These are phyloP conservation scores for Orius insidiosus DNA, from an alignment of 1,140 invertebrate species.

Conservation along the genomic window DNA sequence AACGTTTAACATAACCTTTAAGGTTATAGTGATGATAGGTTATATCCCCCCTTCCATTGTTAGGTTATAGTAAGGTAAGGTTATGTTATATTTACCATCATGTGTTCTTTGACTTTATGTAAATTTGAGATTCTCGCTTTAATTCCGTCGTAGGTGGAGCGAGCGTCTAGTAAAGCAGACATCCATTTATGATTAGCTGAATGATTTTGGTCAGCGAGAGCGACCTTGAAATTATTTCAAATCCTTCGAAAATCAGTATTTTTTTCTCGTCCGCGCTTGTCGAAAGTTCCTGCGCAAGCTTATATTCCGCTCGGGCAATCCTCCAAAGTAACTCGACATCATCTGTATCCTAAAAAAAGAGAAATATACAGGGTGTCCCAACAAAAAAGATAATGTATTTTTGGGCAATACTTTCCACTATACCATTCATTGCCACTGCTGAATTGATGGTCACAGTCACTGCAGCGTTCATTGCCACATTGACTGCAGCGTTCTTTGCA, in stretches of 20 bases:
- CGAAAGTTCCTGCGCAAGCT: slow-evolving; percentile 37
- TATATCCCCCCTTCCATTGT: too few relatives aligned
- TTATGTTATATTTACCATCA: slow-evolving; percentile 52
- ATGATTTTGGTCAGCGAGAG: slow-evolving; percentile 40
- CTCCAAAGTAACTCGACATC: slow-evolving; percentile 62
- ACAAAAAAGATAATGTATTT: too few relatives aligned
- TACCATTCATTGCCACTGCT: too few relatives aligned
- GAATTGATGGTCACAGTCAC: too few relatives aligned
- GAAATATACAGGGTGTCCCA: too few relatives aligned
- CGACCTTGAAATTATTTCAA: slow-evolving; percentile 36
- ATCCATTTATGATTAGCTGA: slow-evolving; percentile 72
- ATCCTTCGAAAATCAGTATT: slow-evolving; percentile 44
- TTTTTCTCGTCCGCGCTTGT: slow-evolving; percentile 31
- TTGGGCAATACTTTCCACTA: too few relatives aligned
- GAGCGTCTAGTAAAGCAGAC: slow-evolving; percentile 55
- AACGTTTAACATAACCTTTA: too few relatives aligned
- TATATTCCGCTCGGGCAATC: slow-evolving; percentile 48
- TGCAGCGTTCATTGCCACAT: too few relatives aligned
- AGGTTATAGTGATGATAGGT: too few relatives aligned
- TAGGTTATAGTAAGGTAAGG: too few relatives aligned
- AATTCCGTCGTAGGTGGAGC: slow-evolving; percentile 43
- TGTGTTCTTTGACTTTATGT: slow-evolving; percentile 52
- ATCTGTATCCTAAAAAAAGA: slow-evolving; percentile 32
- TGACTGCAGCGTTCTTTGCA: too few relatives aligned
- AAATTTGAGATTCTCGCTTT: slow-evolving; percentile 52